These are phyloP conservation scores for Sebastolobus alascanus DNA, from an alignment of 2,797 vertebrate genomes.

Conservation along the genomic window DNA sequence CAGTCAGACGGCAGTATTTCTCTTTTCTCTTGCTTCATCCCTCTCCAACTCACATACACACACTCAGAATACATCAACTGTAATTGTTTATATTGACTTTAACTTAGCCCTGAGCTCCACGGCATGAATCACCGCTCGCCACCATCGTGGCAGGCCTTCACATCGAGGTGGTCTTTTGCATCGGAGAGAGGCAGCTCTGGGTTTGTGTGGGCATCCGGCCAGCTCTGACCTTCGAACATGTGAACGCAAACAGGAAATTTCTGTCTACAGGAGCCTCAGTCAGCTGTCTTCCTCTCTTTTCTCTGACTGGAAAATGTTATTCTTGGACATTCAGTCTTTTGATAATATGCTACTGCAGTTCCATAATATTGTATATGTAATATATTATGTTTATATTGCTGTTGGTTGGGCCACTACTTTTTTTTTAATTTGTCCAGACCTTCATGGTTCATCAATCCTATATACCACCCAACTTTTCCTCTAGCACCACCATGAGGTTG, in stretches of 20 bases:
- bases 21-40: constrained; percentile 22
- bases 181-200: constrained; percentile 21
- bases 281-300: constrained; percentile 38
- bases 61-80: constrained; percentile 51
- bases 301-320: constrained; percentile 7
- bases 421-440: neutral
- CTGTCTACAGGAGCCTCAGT: constrained; percentile 31
- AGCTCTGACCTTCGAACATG: constrained; percentile 58
- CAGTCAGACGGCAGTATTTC: constrained; percentile 39
- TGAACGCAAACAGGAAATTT: constrained; percentile 59
- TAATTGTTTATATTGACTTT: constrained; percentile 68
- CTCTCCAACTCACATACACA: constrained; percentile 23
- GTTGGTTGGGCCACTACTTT: neutral
- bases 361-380: neutral
- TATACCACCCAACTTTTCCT: no score
- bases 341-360: constrained; percentile 1
- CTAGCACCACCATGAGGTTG: no score
- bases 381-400: neutral
- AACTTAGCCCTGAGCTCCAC: constrained; percentile 43
- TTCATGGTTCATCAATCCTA: neutral
- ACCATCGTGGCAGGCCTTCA: constrained; percentile 29
- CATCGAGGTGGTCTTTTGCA: constrained; percentile 58
- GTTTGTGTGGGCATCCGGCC: constrained; percentile 68
- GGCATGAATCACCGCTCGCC: constrained; percentile 58
- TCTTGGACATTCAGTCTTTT: constrained; percentile 3